Conservation (phyloP, 2,113 vertebrate genomes). For the Pampusana beccarii region DNA sequence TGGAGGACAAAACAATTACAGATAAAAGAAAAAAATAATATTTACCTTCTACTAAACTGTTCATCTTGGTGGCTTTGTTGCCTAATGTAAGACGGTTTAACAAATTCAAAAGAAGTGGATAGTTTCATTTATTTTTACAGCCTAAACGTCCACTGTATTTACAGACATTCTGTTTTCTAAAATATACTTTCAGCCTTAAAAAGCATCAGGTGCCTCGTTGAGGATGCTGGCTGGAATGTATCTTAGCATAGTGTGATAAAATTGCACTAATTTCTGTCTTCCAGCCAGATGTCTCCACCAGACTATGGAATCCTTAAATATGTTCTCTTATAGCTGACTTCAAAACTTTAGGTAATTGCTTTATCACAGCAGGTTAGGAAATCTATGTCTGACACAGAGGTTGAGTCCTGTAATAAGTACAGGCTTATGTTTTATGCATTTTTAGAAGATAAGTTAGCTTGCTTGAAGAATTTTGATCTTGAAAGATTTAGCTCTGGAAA, state of each 20-base stretch:
- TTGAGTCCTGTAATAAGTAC: constrained; percentile 16
- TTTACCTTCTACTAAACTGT: not conserved
- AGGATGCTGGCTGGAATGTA: not conserved
- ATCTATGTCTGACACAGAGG: not conserved
- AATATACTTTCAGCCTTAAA: not conserved
- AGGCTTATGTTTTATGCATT: constrained; percentile 41
- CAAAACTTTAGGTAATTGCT: constrained; percentile 37
- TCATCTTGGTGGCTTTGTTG: accelerated
- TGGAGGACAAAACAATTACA: not conserved
- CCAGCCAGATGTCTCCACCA: constrained; percentile 49
- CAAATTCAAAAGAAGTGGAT: not conserved
- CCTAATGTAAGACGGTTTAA: not conserved
- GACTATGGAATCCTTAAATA: constrained; percentile 39
- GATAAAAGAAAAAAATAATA: not conserved
- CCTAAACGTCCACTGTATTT: not conserved
- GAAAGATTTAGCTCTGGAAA: constrained; percentile 1
- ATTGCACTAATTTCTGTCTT: constrained; percentile 33
- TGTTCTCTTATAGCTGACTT: not conserved
- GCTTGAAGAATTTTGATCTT: constrained; percentile 17
- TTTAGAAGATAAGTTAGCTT: constrained; percentile 31
- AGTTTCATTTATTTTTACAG: not conserved
- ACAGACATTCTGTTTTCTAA: not conserved
- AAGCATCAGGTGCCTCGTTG: not conserved
- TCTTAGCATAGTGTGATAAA: not conserved
- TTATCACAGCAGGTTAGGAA: constrained; percentile 40